A percentile compares a stretch with the other conserved stretches of the same genome.
phyloP scores from a whole-genome alignment of 2,888 invertebrate species.

The Pollenia angustigena region DNA sequence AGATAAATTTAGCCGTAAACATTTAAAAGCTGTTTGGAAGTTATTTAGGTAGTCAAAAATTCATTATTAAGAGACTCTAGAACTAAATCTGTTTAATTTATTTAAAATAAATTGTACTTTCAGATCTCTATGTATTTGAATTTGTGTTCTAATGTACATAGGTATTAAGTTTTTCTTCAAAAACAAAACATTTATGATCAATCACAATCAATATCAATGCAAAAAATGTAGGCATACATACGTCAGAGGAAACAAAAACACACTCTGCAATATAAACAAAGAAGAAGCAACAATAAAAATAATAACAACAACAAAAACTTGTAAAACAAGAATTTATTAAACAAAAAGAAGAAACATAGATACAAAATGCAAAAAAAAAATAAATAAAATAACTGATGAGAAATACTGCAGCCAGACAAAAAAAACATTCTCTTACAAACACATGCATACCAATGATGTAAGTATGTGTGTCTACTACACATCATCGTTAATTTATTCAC shows the following conservation, averaged over 20 bases:
- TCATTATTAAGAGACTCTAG: no score
- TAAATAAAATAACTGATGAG: constrained; percentile 12
- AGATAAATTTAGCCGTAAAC: no score
- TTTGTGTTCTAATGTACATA: not conserved
- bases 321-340: constrained; percentile 21
- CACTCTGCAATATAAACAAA: not conserved
- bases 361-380: constrained; percentile 17
- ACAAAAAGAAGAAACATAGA: not conserved
- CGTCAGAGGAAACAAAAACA: not conserved
- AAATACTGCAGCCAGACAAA: not conserved
- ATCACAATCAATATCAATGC: constrained; percentile 34
- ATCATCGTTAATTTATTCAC: not conserved
- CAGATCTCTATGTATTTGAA: no score
- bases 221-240: not conserved
- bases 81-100: no score
- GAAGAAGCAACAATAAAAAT: not conserved
- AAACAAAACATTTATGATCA: constrained; percentile 11
- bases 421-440: not conserved
- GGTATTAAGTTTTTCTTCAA: not conserved
- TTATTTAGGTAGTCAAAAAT: no score
- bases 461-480: no score
- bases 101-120: no score
- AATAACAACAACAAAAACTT: constrained; percentile 8
- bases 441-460: not conserved
- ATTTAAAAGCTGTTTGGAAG: no score